Evolutionary conservation across 2,797 vertebrate genomes (phyloP).

Genomic region (Morelia viridis): DNA sequence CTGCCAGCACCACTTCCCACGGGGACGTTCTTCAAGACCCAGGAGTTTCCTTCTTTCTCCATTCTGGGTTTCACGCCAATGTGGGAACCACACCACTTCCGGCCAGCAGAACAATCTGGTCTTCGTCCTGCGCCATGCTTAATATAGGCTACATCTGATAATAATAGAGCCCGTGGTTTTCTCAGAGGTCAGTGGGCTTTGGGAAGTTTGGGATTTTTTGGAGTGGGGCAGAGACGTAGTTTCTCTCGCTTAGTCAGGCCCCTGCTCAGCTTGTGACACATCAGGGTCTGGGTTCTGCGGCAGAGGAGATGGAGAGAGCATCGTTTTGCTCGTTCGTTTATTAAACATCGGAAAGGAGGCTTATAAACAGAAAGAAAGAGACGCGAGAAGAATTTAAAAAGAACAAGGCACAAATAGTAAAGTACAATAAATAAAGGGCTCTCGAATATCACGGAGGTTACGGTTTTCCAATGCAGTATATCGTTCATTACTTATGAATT

Average conservation of each 20-base stretch:
- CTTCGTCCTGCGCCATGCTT: background rate
- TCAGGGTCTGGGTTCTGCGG: background rate
- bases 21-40: background rate
- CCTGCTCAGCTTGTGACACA: background rate
- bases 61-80: background rate
- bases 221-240: background rate
- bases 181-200: background rate
- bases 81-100: accelerated
- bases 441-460: background rate
- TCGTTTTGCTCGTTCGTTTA: too few species aligned
- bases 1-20: background rate
- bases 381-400: background rate
- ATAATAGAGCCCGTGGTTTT: background rate
- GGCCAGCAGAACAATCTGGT: background rate
- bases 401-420: background rate
- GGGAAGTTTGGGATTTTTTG: background rate
- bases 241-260: background rate
- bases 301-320: background rate
- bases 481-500: too few species aligned
- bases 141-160: background rate
- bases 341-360: background rate
- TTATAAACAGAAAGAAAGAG: background rate
- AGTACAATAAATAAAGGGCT: background rate
- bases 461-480: too few species aligned
- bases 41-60: background rate